Base-by-base conservation (phyloP, 2,888 invertebrate species). In the Aphidius colemani region DNA sequence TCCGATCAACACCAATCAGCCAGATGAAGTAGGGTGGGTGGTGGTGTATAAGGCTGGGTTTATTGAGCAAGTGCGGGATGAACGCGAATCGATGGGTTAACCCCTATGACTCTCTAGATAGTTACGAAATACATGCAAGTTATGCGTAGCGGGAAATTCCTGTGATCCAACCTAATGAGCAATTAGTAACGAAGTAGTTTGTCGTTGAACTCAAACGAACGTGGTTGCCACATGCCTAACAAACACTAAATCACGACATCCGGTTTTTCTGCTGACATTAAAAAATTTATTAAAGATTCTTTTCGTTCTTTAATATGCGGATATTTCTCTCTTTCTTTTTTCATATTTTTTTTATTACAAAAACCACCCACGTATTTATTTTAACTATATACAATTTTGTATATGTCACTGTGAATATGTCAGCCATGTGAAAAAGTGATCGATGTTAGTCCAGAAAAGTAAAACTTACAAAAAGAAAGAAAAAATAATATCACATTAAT, bases 131-230 rank as follows among this genome's bases (percentile, higher is more conserved):
- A 55, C 18, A 66, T 53, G 55, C 40, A 45, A 53, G 41, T 63
- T 63, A 59, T 65, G 66, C 63, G 46, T 64, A 62, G 57, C 59
- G 56, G 60, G 68, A 69, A 74, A 72, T 72, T 70, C 70, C 71
- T 70, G 70, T 68, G 73, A 76, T 69, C 69, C 69, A 62, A 56
- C 69, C 74, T 77, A 76, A 77, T 74, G 75, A 76, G 74, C 75
- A 76, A 75, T 77, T 76, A 76, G 75, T 72, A 71, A 69, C 70
- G 63, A 69, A 66, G 64, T 41, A 48, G 67, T 65, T 69, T 57
- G 65, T 62, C 66, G 66, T 64, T 61, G 57, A 60, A 63, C 61
- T 55, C 63, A 62, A 69, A 65, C 69, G 66, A 73, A 74, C 67
- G 70, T 71, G 73, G 66, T 70, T 49, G 66, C 69, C 74, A 73